Evolutionary conservation across 2,888 invertebrate genomes (phyloP), one percentile per base, ranked within the genome.

Genomic region (Drosophila neonasuta): DNA sequence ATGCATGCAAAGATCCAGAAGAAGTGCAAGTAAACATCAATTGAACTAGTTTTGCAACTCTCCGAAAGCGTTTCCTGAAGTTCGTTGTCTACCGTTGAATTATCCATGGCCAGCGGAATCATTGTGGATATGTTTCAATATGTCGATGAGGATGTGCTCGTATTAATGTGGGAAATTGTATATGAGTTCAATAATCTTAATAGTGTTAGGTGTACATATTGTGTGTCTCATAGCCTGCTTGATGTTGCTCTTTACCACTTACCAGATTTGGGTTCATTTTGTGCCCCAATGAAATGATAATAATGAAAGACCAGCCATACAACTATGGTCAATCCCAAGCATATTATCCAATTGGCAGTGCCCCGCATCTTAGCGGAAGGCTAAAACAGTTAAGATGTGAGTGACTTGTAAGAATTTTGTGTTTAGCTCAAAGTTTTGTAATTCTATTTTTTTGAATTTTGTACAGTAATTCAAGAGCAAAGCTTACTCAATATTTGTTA

Each of bases 1-100:
- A 89, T 76, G 48, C 82, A 83, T 0, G 72, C 80, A 24, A 88
- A 81, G 11, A 89, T 77, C 73, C 84, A 86, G 13, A 89, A 57
- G 67, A 87, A 86, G 57, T 79, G 79, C 41, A 82, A 51, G 32
- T 82, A 89, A 0, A 79, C 24, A 41, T 87, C 80, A 6, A 77
- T 69, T 13, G 68, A 56, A 42, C 63, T 57, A 6, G 17, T 57
- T 5, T 56, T 45, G 39, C 58, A 68, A 50, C 50, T 52, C 2
- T 34, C 36, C 9, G 52, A 29, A 0, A 54, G 44, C 0, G 20
- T 5, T 3, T 66, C 54, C n/a, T 46, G 42, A 39, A 68, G 17
- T 5, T 61, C 61, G 11, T 58, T 48, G 15, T 68, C 66, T 48
- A 74, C n/a, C 2, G 77, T 77, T 17, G 44, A 15, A 7, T 58